These are phyloP conservation scores for Micromussa lordhowensis DNA, from an alignment of 92 coral and sea anemone species.

Conservation along the genomic window DNA sequence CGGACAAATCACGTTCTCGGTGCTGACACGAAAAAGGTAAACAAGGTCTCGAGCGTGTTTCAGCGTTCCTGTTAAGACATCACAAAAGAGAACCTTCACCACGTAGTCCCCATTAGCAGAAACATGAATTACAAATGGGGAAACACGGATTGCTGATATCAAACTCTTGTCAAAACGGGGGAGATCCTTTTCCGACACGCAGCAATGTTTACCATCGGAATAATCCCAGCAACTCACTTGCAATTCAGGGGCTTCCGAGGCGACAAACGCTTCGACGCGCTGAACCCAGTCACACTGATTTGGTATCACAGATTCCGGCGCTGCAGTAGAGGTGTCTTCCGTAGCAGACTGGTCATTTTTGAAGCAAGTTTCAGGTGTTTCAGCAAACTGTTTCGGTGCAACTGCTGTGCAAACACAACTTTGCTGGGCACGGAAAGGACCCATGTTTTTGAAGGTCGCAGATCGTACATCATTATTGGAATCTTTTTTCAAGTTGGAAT, in stretches of 20 bases:
- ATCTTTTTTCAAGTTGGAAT: too few species aligned
- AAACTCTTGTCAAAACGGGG: background rate
- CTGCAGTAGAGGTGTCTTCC: too few species aligned
- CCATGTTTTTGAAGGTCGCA: too few species aligned
- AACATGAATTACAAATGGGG: too few species aligned
- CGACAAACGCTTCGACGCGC: background rate
- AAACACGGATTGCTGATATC: background rate
- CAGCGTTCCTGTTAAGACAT: background rate
- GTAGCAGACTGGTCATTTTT: too few species aligned
- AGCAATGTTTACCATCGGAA: background rate
- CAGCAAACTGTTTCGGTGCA: too few species aligned
- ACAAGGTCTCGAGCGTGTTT: background rate
- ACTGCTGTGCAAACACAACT: too few species aligned
- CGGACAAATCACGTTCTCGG: background rate
- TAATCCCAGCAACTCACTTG: background rate
- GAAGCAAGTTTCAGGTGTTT: too few species aligned
- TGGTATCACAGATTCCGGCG: too few species aligned
- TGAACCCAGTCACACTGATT: background rate
- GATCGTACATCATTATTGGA: too few species aligned
- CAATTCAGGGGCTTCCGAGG: background rate
- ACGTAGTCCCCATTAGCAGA: conserved; percentile 9
- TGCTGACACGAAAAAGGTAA: background rate
- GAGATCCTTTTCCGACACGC: background rate
- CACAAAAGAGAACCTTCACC: background rate
- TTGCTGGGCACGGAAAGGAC: too few species aligned